These are phyloP conservation scores for Nephrotoma flavescens DNA, from an alignment of 2,888 invertebrate genomes.

Conservation along the genomic window DNA sequence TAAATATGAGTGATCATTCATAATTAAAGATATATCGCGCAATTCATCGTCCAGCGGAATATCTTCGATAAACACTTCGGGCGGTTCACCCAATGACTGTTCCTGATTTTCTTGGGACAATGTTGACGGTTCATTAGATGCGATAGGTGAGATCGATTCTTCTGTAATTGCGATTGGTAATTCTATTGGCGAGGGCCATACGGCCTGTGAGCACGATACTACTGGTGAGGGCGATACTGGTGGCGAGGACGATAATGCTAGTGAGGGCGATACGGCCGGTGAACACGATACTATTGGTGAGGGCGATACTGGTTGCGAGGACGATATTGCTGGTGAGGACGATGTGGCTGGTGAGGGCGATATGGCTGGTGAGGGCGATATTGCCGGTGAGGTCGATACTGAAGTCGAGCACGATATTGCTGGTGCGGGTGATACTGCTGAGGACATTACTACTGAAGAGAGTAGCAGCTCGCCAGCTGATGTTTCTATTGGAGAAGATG, in stretches of 20 bases:
- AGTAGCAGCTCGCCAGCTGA: no score
- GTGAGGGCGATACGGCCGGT: background rate
- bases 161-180: background rate
- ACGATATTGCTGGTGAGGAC: background rate
- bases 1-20: slow-evolving; percentile 1
- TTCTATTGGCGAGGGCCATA: background rate
- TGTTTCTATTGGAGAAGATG: background rate
- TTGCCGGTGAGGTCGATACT: no score
- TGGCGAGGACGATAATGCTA: background rate
- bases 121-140: background rate
- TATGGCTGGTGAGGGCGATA: no score
- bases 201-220: background rate
- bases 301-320: background rate
- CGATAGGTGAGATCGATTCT: background rate
- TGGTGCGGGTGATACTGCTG: no score
- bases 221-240: background rate
- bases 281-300: background rate
- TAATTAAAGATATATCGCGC: background rate
- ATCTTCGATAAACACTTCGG: background rate
- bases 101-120: background rate
- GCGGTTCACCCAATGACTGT: background rate
- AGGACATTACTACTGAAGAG: no score
- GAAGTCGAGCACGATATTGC: no score
- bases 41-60: background rate
- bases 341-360: no score